Evolutionary conservation across 2,113 vertebrate species (phyloP), one percentile per base, ranked within the genome.

Genomic region (Orthochromis malagaraziensis): DNA sequence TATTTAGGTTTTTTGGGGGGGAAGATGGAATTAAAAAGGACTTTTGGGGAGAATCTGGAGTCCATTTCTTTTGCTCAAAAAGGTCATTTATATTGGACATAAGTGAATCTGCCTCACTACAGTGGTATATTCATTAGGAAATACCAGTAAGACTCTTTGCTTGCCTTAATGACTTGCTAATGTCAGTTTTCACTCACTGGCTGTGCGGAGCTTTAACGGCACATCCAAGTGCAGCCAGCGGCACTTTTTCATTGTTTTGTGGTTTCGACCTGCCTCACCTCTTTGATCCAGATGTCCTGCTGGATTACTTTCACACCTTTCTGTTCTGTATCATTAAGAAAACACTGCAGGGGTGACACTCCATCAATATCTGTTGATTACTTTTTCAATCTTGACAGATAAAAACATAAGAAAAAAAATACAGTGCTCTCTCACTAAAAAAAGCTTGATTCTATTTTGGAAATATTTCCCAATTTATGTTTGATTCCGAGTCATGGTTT

Each of bases 181-280:
- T 75, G 24, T 75, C 68, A 47, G 68, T 75, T 75, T 11, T 4
- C 68, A 38, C 49, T 5, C n/a, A 33, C 17, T 21, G 77, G 31
- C 63, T 79, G 4, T 21, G n/a, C 75, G 7, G 26, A 5, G 49
- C 31, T 79, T 35, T 79, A 54, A 33, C 19, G 3, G 13, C 65
- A 42, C 35, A 42, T 55, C 51, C 77, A 38, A 35, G 13, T 54
- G 51, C 51, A 54, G 65, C 26, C 57, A 38, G 51, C 24, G 9
- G 73, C 70, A 53, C 40, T 45, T 45, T 73, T 45, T 73, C 68
- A 45, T 26, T 73, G 68, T 26, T 73, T 11, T 45, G 68, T 73
- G 47, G 82, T 47, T 9, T 79, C 47, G 17, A 54, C 87, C 55
- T 3, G 8, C 9, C 33, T 86, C 87, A 79, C 81, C 86, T 84